Conservation (phyloP, 2,113 vertebrate species). For the Dissostichus mawsoni region DNA sequence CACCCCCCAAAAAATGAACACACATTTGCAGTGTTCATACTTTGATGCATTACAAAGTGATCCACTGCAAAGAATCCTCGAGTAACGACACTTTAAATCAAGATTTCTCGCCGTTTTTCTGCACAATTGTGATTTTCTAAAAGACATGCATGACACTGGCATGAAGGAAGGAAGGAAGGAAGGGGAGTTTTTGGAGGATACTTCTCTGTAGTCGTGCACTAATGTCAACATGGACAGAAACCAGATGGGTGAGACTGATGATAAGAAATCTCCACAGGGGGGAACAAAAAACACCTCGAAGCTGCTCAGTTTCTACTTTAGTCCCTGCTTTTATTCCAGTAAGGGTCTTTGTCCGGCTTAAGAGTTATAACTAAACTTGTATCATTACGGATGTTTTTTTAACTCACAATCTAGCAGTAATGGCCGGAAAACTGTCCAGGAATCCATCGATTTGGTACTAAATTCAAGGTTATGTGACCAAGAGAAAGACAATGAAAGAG, state of each 20-base stretch:
- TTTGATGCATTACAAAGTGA: not conserved
- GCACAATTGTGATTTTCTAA: not conserved
- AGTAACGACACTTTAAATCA: no score
- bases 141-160: not conserved
- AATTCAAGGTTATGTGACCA: not conserved
- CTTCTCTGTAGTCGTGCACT: conserved; percentile 32
- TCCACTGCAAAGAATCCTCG: not conserved
- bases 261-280: conserved; percentile 57
- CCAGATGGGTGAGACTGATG: conserved; percentile 70
- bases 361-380: not conserved
- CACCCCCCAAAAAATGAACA: not conserved
- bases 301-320: conserved; percentile 29
- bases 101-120: no score
- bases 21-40: not conserved
- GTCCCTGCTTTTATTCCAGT: conserved; percentile 15
- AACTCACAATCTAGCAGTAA: not conserved
- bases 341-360: not conserved
- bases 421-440: not conserved
- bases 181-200: not conserved
- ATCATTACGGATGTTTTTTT: not conserved
- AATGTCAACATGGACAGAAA: conserved; percentile 63
- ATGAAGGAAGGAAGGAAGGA: not conserved
- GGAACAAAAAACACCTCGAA: conserved; percentile 39
- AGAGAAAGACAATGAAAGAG: conserved; percentile 10
- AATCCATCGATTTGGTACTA: not conserved